A percentile compares a stretch with the other conserved stretches of the same genome.
Evolutionary conservation across 2,797 vertebrate species (phyloP).

Genomic region (Cryptoprocta ferox): DNA sequence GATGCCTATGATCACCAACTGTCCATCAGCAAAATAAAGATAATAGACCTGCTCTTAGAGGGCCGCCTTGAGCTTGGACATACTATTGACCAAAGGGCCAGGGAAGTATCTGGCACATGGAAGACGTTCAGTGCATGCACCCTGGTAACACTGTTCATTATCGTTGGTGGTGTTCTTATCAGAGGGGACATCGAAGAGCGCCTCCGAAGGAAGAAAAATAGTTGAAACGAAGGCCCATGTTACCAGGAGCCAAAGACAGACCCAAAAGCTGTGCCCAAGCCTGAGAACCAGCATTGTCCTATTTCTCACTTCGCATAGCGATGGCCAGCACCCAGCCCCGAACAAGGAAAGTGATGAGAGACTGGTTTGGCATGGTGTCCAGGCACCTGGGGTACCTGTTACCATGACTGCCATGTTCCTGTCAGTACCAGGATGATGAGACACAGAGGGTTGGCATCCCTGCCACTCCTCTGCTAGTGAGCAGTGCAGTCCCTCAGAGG

Average conservation of each 20-base stretch:
- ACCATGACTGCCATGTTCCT: constrained; percentile 78
- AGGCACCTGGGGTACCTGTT: constrained; percentile 80
- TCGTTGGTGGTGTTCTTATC: background rate
- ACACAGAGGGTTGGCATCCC: constrained; percentile 57
- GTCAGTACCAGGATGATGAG: constrained; percentile 77
- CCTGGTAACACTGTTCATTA: background rate
- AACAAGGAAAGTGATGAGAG: constrained; percentile 79
- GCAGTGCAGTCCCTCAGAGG: constrained; percentile 50
- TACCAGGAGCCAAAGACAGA: background rate
- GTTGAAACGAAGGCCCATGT: background rate
- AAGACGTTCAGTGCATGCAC: background rate
- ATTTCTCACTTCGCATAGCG: constrained; percentile 44
- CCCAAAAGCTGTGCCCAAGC: background rate
- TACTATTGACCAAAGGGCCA: background rate
- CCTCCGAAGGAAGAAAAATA: background rate
- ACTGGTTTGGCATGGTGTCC: constrained; percentile 77
- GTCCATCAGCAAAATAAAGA: background rate
- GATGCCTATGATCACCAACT: background rate
- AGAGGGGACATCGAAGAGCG: background rate
- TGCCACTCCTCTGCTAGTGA: constrained; percentile 69
- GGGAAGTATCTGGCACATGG: fast-evolving
- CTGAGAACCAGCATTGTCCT: constrained; percentile 41
- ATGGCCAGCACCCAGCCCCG: constrained; percentile 60
- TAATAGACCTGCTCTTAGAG: background rate
- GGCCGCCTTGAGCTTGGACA: background rate